phyloP scores from a whole-genome alignment of 2,113 vertebrate genomes.

The Anthoscopus minutus region DNA sequence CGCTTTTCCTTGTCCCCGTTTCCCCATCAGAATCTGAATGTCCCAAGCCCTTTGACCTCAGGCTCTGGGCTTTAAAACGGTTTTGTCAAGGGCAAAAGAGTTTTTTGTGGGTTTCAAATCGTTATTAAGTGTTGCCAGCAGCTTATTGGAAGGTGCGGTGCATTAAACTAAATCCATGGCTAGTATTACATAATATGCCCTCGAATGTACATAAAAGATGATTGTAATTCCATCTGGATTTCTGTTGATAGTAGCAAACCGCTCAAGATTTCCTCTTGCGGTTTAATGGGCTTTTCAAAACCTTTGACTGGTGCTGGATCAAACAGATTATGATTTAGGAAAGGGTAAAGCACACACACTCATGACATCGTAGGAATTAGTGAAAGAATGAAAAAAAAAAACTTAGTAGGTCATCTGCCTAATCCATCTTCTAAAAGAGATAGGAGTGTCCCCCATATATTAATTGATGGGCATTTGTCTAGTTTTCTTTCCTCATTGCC shows the following conservation, averaged over 20 bases:
- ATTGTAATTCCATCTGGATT: slow-evolving; percentile 53
- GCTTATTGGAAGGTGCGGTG: neutral
- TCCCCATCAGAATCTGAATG: neutral
- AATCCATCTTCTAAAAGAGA: slow-evolving; percentile 31
- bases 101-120: neutral
- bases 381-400: neutral
- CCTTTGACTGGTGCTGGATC: slow-evolving; percentile 18
- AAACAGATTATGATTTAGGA: slow-evolving; percentile 49
- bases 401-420: slow-evolving; percentile 53
- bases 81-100: neutral
- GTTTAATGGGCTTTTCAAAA: slow-evolving; percentile 42
- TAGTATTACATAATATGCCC: slow-evolving; percentile 12
- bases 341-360: neutral
- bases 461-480: slow-evolving; percentile 39
- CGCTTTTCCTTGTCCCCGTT: neutral
- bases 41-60: neutral
- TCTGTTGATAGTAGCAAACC: slow-evolving; percentile 49
- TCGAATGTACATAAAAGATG: neutral
- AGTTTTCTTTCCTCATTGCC: neutral
- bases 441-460: neutral
- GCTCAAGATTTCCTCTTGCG: slow-evolving; percentile 30
- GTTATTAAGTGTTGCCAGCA: neutral
- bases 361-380: slow-evolving; percentile 22
- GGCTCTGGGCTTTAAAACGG: neutral
- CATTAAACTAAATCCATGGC: slow-evolving; percentile 5